A percentile compares a stretch with the other conserved stretches of the same genome.
Conservation (phyloP, 2,888 invertebrate species). For the Lasioglossum malachurum region DNA sequence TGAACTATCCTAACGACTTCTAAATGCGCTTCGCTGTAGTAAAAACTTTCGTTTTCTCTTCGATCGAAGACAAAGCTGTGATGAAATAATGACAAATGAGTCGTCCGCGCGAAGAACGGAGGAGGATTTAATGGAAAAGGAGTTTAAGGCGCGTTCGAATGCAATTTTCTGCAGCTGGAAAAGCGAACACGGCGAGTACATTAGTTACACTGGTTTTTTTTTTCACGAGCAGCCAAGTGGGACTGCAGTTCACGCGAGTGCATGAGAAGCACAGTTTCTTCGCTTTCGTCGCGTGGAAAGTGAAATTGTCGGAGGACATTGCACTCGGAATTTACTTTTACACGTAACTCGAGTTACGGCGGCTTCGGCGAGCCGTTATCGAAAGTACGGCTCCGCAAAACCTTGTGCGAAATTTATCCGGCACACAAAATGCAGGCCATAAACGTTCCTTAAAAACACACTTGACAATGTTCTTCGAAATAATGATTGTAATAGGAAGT, state of each 20-base stretch:
- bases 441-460: not conserved
- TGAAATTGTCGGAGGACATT: constrained; percentile 63
- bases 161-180: not conserved
- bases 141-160: not conserved
- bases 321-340: constrained; percentile 61
- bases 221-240: constrained; percentile 8
- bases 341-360: constrained; percentile 56
- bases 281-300: constrained; percentile 59
- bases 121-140: not conserved
- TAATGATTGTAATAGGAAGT: not conserved
- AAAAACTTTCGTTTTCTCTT: constrained; percentile 10
- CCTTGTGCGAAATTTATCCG: not conserved
- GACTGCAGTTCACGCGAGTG: constrained; percentile 25
- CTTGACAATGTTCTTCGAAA: not conserved
- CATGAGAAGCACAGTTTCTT: constrained; percentile 57
- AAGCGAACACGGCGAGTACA: not conserved
- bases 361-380: constrained; percentile 34
- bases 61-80: constrained; percentile 1
- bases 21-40: not conserved
- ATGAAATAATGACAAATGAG: constrained; percentile 6
- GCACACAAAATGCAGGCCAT: not conserved
- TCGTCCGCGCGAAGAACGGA: not conserved
- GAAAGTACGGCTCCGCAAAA: constrained; percentile 14
- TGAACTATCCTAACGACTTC: not conserved
- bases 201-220: not conserved